phyloP scores from a whole-genome alignment of 2,113 vertebrate species.

The Thermophis baileyi region DNA sequence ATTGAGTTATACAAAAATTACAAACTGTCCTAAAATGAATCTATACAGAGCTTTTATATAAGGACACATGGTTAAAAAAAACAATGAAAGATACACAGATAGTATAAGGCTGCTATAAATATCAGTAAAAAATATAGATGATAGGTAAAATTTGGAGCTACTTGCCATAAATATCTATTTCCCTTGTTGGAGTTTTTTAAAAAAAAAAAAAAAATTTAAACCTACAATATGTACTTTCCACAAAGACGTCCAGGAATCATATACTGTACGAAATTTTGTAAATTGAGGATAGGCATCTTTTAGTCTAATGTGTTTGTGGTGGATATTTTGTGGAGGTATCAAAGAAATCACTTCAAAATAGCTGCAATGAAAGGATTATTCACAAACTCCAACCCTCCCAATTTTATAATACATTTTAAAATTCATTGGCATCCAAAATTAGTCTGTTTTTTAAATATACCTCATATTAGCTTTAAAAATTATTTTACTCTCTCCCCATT shows the following conservation, averaged over 20 bases:
- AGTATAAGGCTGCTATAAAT: not conserved
- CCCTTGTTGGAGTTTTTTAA: not conserved
- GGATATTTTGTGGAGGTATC: not conserved
- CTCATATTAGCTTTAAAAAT: not conserved
- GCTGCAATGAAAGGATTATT: not conserved
- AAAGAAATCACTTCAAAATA: not conserved
- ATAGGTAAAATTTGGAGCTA: not conserved
- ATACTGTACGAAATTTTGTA: not conserved
- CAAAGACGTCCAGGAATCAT: not conserved
- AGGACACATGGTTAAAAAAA: fast-evolving
- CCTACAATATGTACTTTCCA: fast-evolving
- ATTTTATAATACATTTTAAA: not conserved
- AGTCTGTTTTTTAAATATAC: not conserved
- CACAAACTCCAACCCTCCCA: not conserved
- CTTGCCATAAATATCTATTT: not conserved
- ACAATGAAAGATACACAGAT: not conserved
- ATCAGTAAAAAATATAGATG: not conserved
- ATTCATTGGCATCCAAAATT: not conserved
- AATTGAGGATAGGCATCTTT: not conserved
- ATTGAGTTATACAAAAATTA: not conserved
- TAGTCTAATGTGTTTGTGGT: not conserved
- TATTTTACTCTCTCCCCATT: not conserved
- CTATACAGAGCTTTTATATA: not conserved
- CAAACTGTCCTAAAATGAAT: not conserved
- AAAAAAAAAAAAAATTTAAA: not conserved